Base-by-base conservation (phyloP, 2,888 invertebrate species). In the Drosophila tripunctata region DNA sequence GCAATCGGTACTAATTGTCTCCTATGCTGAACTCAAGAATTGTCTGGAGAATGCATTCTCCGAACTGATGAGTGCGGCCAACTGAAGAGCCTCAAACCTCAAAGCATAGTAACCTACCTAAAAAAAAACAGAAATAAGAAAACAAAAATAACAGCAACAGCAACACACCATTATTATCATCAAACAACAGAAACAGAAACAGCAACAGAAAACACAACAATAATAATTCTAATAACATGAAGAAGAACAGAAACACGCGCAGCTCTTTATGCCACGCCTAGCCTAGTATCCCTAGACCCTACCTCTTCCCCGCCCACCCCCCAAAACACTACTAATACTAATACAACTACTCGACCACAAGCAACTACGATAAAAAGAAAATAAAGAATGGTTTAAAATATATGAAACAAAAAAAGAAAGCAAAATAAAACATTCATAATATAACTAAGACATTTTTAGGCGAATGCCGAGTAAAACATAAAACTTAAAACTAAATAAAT, bases 1-100 rank as follows among this genome's bases (percentile, higher is more conserved):
- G 91, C 97, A 98, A 91, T 99, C 98, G 91, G 95, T 99, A 67
- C 93, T 99, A 82, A 97, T 99, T 69, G 98, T 99, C 68, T 96
- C 97, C 67, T 99, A 97, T 92, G 95, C 96, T 17, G 99, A 99
- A 92, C 93, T 99, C 88, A 98, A 98, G 92, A 96, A 96, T 89
- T 98, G 98, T 92, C 94, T 99, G 88, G 97, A 98, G 90, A 95
- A 96, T 89, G 96, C 98, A 38, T 98, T 98, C 92, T 94, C 94
- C 50, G 98, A 99, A 91, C 92, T 97, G 79, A 74, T 90, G 61
- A 89, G 84, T 76, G 88, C 91, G 52, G 88, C 90, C 71, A 88
- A 91, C 79, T 90, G 89, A 89, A 90, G 89, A 89, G 87, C 54
- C n/a, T n/a, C n/a, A n/a, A n/a, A 43, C 44, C 52, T 63, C 31